Conservation (phyloP, 2,888 invertebrate genomes). For the Zhuqinia jingwanae region DNA sequence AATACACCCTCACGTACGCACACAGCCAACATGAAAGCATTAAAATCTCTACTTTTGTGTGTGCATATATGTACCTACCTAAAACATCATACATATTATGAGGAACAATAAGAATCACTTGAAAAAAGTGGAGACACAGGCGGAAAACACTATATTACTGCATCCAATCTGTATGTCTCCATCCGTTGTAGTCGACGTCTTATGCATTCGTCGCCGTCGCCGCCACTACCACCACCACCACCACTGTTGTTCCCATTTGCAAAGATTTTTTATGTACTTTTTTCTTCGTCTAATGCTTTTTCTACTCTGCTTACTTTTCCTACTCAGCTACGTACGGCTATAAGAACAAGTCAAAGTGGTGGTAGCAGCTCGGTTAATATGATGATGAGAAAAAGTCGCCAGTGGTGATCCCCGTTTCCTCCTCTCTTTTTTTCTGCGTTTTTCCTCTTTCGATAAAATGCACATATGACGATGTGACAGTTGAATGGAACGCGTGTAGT, state of each 20-base stretch:
- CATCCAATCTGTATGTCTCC: conserved; percentile 74
- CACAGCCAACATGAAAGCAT: not conserved
- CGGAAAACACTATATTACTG: conserved; percentile 72
- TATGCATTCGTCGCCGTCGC: conserved; percentile 61
- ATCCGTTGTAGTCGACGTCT: conserved; percentile 70
- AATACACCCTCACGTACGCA: not conserved
- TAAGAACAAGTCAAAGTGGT: conserved; percentile 13
- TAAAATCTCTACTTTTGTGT: not conserved
- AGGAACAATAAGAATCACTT: conserved; percentile 67
- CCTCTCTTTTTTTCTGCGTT: conserved; percentile 59
- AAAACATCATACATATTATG: conserved; percentile 47
- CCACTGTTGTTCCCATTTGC: conserved; percentile 58
- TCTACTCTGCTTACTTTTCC: not conserved
- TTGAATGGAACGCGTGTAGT: conserved; percentile 41
- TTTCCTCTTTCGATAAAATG: conserved; percentile 38
- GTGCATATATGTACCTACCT: conserved; percentile 26
- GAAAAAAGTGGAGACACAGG: conserved; percentile 65
- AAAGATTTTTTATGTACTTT: conserved; percentile 63
- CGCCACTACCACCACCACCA: conserved; percentile 45
- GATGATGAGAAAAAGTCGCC: conserved; percentile 66
- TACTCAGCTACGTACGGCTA: not conserved
- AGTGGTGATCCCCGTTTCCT: conserved; percentile 64
- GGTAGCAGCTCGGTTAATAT: conserved; percentile 18
- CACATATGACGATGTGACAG: conserved; percentile 60
- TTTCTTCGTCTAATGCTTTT: conserved; percentile 22